Evolutionary conservation across 2,888 invertebrate genomes (phyloP), one percentile per base, ranked within the genome.

Genomic region (Periphyllus acericola): DNA sequence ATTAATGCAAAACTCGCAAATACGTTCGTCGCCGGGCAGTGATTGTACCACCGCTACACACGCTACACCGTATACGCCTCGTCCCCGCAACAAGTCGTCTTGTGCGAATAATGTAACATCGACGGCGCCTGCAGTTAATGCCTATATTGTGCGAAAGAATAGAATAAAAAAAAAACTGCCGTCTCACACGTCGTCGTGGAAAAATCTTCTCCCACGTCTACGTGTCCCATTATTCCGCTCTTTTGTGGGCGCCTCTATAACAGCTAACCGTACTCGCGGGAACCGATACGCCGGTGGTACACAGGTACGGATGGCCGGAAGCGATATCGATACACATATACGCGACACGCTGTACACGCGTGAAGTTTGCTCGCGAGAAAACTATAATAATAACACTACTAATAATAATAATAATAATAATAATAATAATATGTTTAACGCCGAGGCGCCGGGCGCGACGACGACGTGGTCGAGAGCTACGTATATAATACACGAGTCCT

Each of bases 171-270:
- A 60, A 60, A 60, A 60, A 60, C 1, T 25, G 60, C 25, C 21
- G 25, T 60, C 60, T 60, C 60, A 25, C 60, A 60, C 60, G 60
- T 71, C 71, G 29, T 9, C 71, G 71, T 17, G 71, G 29, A 71
- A 71, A 46, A n/a, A 25, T 68, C 80, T 72, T 83, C 74, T 84
- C 83, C 83, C 83, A 84, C 83, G 83, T 74, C 74, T 71, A 84
- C 83, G 83, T 84, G 83, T 75, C 75, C 60, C 83, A 84, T 84
- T 84, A 76, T 84, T 75, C 40, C 83, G 21, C 25, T 60, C 60
- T 66, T 60, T 84, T 84, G 75, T 75, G 75, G 74, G 74, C 74
- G 74, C 74, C 40, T 36, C 21, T 34, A 25, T 40, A 32, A 29
- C 36, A 52, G 29, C n/a, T 68, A 11, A n/a, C 17, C 80, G 86